A percentile compares a stretch with the other conserved stretches of the same genome.
Conservation (phyloP, 2,113 vertebrate species). For the Recurvirostra avosetta region DNA sequence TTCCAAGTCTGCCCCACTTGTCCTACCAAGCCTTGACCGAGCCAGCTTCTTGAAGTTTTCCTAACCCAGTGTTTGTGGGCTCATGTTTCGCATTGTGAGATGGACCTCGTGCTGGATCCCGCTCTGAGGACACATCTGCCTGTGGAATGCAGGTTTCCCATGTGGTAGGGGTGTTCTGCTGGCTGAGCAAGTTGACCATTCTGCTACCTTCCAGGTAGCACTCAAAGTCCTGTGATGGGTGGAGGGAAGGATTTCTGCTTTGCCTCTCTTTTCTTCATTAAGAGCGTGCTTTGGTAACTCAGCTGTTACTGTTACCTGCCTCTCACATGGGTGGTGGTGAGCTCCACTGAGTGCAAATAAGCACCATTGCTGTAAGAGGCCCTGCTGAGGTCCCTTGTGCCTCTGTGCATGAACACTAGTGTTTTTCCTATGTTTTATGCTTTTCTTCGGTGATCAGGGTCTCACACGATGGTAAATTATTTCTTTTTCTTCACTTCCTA, state of each 20-base stretch:
- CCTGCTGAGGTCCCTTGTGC: background rate
- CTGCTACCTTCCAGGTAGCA: background rate
- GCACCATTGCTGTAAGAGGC: background rate
- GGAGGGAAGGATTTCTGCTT: background rate
- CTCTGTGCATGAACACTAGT: background rate
- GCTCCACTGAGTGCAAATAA: background rate
- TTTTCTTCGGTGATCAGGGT: background rate
- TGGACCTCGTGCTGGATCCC: background rate
- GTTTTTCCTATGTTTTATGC: background rate
- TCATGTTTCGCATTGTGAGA: background rate
- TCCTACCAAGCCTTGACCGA: background rate
- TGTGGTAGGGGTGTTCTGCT: background rate
- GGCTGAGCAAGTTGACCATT: background rate
- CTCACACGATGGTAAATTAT: background rate
- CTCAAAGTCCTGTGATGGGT: background rate
- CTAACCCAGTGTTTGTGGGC: background rate
- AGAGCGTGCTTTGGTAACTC: background rate
- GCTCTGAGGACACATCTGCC: background rate
- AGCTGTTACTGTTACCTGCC: background rate
- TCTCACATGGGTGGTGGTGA: background rate
- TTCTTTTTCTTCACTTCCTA: background rate
- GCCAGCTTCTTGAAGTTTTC: background rate
- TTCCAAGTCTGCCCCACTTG: background rate
- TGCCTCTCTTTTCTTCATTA: background rate
- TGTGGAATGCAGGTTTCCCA: accelerated